phyloP scores from a whole-genome alignment of 2,888 invertebrate species.

The Oscheius sp. region DNA sequence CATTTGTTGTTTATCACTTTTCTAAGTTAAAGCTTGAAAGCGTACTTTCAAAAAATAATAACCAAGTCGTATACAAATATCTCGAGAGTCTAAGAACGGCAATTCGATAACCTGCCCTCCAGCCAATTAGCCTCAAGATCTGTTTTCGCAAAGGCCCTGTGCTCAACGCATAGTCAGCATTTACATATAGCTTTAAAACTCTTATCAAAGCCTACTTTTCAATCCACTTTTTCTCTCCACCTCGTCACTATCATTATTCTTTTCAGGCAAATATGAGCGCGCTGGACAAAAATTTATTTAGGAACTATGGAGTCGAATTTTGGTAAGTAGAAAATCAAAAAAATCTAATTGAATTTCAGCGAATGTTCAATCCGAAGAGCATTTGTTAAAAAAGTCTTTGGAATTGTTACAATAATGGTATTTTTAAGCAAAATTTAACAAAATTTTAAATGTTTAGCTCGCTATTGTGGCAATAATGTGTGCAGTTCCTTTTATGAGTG shows the following conservation, averaged over 20 bases:
- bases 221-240: not conserved
- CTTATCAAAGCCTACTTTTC: too few relatives aligned
- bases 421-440: not conserved
- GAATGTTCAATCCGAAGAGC: conserved; percentile 13
- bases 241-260: not conserved
- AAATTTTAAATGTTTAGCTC: conserved; percentile 18
- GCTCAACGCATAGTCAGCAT: too few relatives aligned
- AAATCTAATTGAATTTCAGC: not conserved
- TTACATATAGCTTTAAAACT: too few relatives aligned
- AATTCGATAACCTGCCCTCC: not conserved
- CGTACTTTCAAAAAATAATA: too few relatives aligned
- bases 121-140: too few relatives aligned
- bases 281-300: conserved; percentile 14
- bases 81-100: too few relatives aligned
- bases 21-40: too few relatives aligned
- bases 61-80: too few relatives aligned
- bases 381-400: conserved; percentile 26
- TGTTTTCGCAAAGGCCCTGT: too few relatives aligned
- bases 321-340: not conserved
- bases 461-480: not conserved
- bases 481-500: conserved; percentile 15
- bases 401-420: conserved; percentile 27
- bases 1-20: too few relatives aligned
- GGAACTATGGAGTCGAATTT: conserved; percentile 6
- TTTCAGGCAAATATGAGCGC: not conserved